Percentiles rank a stretch among this genome's conserved stretches.
Conservation (phyloP, 1,140 invertebrate genomes). For the Drosophila guanche region DNA sequence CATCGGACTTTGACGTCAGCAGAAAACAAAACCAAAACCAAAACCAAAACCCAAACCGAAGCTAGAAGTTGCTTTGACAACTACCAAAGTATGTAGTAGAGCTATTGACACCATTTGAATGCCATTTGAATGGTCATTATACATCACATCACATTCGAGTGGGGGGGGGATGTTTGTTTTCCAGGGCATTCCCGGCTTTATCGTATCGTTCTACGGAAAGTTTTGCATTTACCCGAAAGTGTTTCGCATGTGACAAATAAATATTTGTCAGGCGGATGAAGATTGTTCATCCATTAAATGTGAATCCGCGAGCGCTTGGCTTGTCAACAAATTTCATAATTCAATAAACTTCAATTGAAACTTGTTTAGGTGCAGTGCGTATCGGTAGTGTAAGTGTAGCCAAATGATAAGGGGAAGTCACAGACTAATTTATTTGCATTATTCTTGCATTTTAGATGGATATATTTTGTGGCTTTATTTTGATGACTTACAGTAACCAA, state of each 20-base stretch:
- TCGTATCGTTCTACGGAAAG: no score
- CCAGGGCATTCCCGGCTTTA: constrained; percentile 13
- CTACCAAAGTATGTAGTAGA: constrained; percentile 16
- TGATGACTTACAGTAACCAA: neutral
- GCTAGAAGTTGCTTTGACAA: constrained; percentile 44
- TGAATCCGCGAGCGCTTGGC: neutral
- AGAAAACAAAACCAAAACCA: constrained; percentile 1
- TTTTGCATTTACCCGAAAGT: constrained; percentile 5
- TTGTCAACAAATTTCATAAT: constrained; percentile 1
- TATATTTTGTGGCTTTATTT: neutral
- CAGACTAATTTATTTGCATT: neutral
- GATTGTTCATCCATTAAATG: constrained; percentile 4
- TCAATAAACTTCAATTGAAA: constrained; percentile 1
- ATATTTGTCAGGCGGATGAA: constrained; percentile 27
- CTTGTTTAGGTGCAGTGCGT: neutral
- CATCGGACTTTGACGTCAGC: constrained; percentile 52
- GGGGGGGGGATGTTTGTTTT: neutral
- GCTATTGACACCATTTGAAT: constrained; percentile 41
- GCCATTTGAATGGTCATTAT: neutral
- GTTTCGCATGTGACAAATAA: constrained; percentile 21
- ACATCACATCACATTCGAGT: neutral
- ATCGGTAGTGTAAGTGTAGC: no score
- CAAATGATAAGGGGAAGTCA: no score
- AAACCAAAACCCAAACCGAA: constrained; percentile 3
- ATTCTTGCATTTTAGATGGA: neutral